A percentile compares a stretch with the other conserved stretches of the same genome.
Evolutionary conservation across 1,140 invertebrate genomes (phyloP).

Genomic region (Mamestra configurata): DNA sequence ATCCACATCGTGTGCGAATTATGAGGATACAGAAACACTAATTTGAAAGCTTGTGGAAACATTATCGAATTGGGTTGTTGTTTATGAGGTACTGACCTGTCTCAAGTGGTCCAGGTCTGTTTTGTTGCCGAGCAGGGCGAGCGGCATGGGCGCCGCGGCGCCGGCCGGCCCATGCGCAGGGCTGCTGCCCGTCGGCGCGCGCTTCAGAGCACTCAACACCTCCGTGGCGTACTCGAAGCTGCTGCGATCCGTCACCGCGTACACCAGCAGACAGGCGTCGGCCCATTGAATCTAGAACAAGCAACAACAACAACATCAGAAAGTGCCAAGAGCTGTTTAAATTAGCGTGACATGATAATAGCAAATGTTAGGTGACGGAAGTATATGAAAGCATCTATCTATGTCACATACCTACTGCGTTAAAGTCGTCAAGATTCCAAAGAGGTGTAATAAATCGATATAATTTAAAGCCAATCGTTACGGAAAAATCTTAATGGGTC

Average conservation of each 20-base stretch:
- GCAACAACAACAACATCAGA: conserved; percentile 28
- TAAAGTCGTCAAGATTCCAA: neutral
- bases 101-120: conserved; percentile 93
- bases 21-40: neutral
- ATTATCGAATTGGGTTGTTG: conserved; percentile 18
- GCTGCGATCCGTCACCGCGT: conserved; percentile 92
- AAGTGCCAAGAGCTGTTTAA: conserved; percentile 30
- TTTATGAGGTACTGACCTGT: conserved; percentile 87
- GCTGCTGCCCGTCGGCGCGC: conserved; percentile 77
- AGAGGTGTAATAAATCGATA: conserved; percentile 40
- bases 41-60: neutral
- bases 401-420: conserved; percentile 9
- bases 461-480: conserved; percentile 18
- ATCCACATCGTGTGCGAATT: neutral
- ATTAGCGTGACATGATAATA: conserved; percentile 28
- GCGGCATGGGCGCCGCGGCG: conserved; percentile 83
- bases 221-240: conserved; percentile 91
- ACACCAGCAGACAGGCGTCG: conserved; percentile 93
- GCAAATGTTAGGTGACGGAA: conserved; percentile 33
- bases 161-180: conserved; percentile 71
- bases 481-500: conserved; percentile 10
- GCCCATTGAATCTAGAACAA: conserved; percentile 91
- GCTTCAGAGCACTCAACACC: conserved; percentile 89
- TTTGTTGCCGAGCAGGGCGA: conserved; percentile 92
- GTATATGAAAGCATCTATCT: neutral